Percentiles rank a stretch among this genome's conserved stretches.
phyloP scores from a whole-genome alignment of 2,797 vertebrate species.

The Lycodopsis pacificus region DNA sequence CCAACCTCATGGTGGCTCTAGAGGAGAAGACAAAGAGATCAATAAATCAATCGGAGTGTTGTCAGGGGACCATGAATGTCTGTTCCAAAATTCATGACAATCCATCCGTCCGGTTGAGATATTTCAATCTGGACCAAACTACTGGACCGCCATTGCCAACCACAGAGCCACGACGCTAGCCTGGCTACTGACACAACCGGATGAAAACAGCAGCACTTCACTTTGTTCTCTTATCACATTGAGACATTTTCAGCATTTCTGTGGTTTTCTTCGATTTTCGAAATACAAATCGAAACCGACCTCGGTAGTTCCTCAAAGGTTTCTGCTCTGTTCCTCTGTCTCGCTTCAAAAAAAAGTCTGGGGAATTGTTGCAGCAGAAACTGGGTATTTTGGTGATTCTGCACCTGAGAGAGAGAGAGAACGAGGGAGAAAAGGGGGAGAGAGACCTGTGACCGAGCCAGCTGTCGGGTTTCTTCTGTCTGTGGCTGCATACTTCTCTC shows the following conservation, averaged over 20 bases:
- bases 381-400: conserved; percentile 19
- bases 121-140: conserved; percentile 1
- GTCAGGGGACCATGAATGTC: background rate
- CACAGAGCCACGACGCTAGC: background rate
- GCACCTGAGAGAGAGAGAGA: background rate
- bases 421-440: background rate
- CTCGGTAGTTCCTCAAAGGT: conserved; percentile 28
- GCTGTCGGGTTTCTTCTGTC: conserved; percentile 33
- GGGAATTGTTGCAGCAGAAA: conserved; percentile 3
- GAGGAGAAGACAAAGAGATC: background rate
- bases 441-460: conserved; percentile 13
- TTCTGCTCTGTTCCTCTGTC: conserved; percentile 12
- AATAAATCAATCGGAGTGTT: background rate
- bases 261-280: conserved; percentile 36
- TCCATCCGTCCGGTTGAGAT: background rate
- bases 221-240: background rate
- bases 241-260: conserved; percentile 9
- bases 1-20: background rate
- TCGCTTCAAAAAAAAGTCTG: conserved; percentile 10
- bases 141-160: background rate
- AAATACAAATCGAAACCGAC: conserved; percentile 27
- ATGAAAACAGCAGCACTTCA: background rate
- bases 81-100: background rate
- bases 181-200: background rate
- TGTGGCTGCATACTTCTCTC: conserved; percentile 25